Percentiles rank a stretch among this genome's conserved stretches.
phyloP scores from a whole-genome alignment of 2,888 invertebrate species.

The Hydraecia micacea region DNA sequence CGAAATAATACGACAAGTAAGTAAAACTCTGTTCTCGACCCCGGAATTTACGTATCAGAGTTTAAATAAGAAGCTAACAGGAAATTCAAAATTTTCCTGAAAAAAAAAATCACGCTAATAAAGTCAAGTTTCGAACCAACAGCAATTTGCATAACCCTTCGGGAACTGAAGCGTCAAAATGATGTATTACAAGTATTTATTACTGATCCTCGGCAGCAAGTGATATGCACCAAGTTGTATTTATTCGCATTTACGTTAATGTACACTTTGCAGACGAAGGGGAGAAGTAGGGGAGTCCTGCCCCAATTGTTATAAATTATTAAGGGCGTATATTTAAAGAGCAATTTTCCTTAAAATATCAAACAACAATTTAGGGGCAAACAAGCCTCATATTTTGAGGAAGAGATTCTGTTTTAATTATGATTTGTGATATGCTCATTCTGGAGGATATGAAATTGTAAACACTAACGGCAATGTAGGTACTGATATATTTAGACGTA shows the following conservation, averaged over 20 bases:
- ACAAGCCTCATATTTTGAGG: conserved; percentile 53
- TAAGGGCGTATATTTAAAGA: conserved; percentile 57
- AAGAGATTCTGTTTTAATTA: conserved; percentile 58
- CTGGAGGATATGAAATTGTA: background rate
- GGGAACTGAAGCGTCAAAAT: conserved; percentile 25
- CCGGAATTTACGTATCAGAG: background rate
- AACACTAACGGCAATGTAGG: background rate
- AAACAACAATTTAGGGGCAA: conserved; percentile 56
- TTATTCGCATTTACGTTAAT: conserved; percentile 52
- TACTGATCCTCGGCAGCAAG: conserved; percentile 34
- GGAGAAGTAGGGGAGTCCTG: conserved; percentile 17
- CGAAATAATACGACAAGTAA: background rate
- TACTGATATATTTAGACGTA: background rate
- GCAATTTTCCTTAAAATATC: conserved; percentile 62
- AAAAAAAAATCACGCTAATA: conserved; percentile 6
- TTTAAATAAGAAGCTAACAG: background rate
- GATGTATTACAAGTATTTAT: conserved; percentile 59
- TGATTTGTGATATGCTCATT: conserved; percentile 49
- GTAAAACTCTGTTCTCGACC: background rate
- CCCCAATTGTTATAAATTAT: conserved; percentile 61
- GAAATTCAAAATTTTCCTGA: background rate
- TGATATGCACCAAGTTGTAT: conserved; percentile 53
- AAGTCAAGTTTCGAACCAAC: conserved; percentile 30
- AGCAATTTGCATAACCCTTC: conserved; percentile 41
- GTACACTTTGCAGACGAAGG: conserved; percentile 24